Conservation (phyloP, 2,888 invertebrate species). For the Oeneis ivallda region DNA sequence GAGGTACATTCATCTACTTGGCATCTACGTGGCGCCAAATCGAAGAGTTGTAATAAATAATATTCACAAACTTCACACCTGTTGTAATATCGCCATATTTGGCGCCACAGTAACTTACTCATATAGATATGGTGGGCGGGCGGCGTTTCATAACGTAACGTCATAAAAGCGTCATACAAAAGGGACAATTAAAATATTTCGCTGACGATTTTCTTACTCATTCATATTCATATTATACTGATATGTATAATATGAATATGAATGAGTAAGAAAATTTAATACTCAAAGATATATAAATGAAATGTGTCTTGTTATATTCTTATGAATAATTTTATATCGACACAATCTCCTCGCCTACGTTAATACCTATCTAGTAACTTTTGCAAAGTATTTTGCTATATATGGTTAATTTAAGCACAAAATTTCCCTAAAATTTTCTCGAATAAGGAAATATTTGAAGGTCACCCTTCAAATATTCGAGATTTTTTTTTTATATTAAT, state of each 20-base stretch:
- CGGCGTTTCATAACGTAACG: constrained; percentile 44
- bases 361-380: neutral
- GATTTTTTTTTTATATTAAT: too few relatives aligned
- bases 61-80: constrained; percentile 31
- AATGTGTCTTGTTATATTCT: neutral
- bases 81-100: constrained; percentile 45
- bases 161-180: constrained; percentile 45
- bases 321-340: neutral
- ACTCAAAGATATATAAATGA: too few relatives aligned
- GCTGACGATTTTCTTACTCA: constrained; percentile 37
- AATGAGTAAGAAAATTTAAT: constrained; percentile 34
- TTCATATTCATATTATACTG: neutral
- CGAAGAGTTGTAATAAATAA: neutral
- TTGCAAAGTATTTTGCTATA: too few relatives aligned
- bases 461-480: too few relatives aligned
- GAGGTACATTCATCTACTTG: neutral
- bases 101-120: constrained; percentile 45
- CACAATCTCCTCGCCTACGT: neutral
- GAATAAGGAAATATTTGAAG: too few relatives aligned
- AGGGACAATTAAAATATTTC: constrained; percentile 41
- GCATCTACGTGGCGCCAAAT: neutral
- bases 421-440: too few relatives aligned
- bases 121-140: constrained; percentile 45
- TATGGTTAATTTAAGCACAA: too few relatives aligned
- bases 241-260: neutral